Conservation (phyloP, 2,113 vertebrate genomes). For the Callionymus lyra region DNA sequence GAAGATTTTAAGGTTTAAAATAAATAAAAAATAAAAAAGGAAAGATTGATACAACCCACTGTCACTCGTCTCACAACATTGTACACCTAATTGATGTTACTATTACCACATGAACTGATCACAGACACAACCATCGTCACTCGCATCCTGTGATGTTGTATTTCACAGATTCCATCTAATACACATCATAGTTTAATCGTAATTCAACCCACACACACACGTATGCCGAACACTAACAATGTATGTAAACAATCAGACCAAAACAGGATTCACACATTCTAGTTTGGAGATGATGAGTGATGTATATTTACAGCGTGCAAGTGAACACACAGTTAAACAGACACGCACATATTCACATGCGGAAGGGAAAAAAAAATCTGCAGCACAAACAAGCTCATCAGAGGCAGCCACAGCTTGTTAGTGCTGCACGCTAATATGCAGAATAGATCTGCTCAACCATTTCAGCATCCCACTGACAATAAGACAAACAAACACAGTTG, state of each 20-base stretch:
- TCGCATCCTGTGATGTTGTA: constrained; percentile 46
- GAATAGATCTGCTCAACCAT: constrained; percentile 40
- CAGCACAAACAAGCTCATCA: constrained; percentile 56
- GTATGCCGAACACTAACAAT: not conserved
- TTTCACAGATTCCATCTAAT: constrained; percentile 44
- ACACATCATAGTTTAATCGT: constrained; percentile 22
- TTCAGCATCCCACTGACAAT: constrained; percentile 44
- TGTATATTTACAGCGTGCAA: constrained; percentile 2
- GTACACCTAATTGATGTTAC: constrained; percentile 43
- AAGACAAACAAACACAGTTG: constrained; percentile 44
- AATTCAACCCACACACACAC: constrained; percentile 23
- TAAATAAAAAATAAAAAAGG: constrained; percentile 19
- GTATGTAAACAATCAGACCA: constrained; percentile 22
- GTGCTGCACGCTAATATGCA: constrained; percentile 38
- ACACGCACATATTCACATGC: constrained; percentile 30
- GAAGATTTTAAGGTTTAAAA: not conserved
- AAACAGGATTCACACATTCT: constrained; percentile 8
- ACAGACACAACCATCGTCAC: constrained; percentile 37
- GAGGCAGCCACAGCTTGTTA: constrained; percentile 49
- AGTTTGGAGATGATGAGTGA: constrained; percentile 11
- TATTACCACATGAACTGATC: constrained; percentile 36
- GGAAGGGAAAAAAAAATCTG: constrained; percentile 40
- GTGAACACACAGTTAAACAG: constrained; percentile 4
- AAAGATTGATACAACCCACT: constrained; percentile 39
- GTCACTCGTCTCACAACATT: not conserved